Evolutionary conservation across 1,140 invertebrate genomes (phyloP), one percentile per base, ranked within the genome.

Genomic region (Penaeus chinensis): DNA sequence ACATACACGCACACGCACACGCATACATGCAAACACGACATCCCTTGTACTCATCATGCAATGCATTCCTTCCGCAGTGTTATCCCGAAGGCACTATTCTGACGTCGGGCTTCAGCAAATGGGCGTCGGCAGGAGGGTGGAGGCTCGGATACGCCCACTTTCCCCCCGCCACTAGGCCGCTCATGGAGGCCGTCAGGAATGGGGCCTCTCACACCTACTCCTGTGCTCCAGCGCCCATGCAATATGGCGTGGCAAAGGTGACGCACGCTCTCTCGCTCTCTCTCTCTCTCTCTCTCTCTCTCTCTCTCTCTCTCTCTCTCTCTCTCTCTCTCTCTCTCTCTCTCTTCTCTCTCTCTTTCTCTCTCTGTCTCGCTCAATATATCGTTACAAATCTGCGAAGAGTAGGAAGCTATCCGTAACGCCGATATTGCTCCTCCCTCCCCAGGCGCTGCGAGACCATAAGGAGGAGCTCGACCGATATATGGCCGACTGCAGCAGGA

Each of bases 41-140:
- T 8, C 4, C 37, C 37, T 7, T 8, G 4, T 42, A 42, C 37
- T 32, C 32, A 32, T 32, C 32, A 32, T 32, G 37, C 7, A 42
- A 42, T n/a, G 20, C 42, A 22, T 80, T 8, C 22, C 19, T 62
- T 19, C 71, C 22, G 3, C 86, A 90, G 89, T 63, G 85, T 65
- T 90, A 89, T 37, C 90, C 90, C 3, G 88, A 90, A 78, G 90
- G 90, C 42, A 90, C 87, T 61, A 90, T 90, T 22, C 63, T 90
- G 27, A 87, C 78, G 22, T 84, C 63, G 18, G 90, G 90, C 37
- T 90, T 90, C 77, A 89, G 88, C 37, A 90, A 90, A 84, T 90
- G 90, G 84, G 83, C 89, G 54, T 85, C 82, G 61, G 90, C 88
- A n/a, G 90, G 90, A 7, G 90, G 90, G 19, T 90, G 90, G 90